Percentiles rank a stretch among this genome's conserved stretches.
Evolutionary conservation across 1,140 invertebrate genomes (phyloP).

Genomic region (Calliopsis andreniformis): DNA sequence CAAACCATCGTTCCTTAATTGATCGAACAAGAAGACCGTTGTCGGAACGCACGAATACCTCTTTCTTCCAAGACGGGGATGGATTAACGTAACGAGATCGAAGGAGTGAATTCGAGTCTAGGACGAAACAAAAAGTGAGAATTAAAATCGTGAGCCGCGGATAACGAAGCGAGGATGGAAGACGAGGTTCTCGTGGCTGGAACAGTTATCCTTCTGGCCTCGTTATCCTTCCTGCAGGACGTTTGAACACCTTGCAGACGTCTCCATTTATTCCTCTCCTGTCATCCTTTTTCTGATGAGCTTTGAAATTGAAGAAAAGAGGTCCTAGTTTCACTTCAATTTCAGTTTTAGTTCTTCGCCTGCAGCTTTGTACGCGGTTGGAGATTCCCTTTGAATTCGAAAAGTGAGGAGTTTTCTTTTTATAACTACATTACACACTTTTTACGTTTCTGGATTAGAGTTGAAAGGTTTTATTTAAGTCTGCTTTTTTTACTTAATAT

Average conservation of each 20-base stretch:
- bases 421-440: no score
- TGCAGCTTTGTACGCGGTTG: no score
- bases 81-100: conserved; percentile 50
- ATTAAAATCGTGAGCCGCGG: conserved; percentile 56
- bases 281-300: conserved; percentile 7
- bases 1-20: conserved; percentile 56
- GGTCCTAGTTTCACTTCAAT: no score
- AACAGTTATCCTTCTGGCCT: conserved; percentile 33
- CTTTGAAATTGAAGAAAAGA: no score
- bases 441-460: no score
- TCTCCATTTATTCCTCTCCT: conserved; percentile 45
- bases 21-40: conserved; percentile 55
- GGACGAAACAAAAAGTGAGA: conserved; percentile 46
- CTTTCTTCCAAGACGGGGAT: conserved; percentile 13
- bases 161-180: conserved; percentile 46
- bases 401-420: no score
- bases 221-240: conserved; percentile 48
- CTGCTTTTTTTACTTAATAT: no score
- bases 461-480: no score
- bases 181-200: conserved; percentile 25
- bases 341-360: no score
- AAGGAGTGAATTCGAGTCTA: conserved; percentile 44
- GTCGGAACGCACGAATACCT: conserved; percentile 34
- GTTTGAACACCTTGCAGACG: conserved; percentile 32
- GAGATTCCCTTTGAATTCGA: no score